Evolutionary conservation across 2,888 invertebrate species (phyloP).

Genomic region (Thalpophila matura): DNA sequence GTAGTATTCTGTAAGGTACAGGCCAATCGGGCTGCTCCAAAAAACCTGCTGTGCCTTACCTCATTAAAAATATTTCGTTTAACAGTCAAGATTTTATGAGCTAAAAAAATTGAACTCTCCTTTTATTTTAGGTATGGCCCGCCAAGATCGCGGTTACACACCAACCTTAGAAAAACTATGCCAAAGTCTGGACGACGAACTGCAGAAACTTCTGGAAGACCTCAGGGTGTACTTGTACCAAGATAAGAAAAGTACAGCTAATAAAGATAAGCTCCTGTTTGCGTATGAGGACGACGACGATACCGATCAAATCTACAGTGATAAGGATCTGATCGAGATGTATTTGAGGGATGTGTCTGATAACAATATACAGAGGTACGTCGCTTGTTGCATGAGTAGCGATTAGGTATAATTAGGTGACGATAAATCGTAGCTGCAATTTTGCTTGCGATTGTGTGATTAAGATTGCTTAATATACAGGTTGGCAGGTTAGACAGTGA

Average conservation of each 20-base stretch:
- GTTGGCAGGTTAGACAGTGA: no score
- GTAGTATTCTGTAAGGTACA: no score
- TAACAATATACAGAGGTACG: conserved; percentile 85
- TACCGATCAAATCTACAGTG: conserved; percentile 81
- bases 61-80: no score
- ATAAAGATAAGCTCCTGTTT: conserved; percentile 73
- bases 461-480: background rate
- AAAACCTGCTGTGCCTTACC: no score
- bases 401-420: conserved; percentile 25
- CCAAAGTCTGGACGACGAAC: conserved; percentile 91
- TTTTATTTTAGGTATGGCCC: conserved; percentile 88
- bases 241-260: conserved; percentile 76
- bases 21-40: no score
- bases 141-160: conserved; percentile 96
- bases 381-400: conserved; percentile 17
- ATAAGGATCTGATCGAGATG: conserved; percentile 86
- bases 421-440: background rate
- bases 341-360: conserved; percentile 89
- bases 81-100: no score
- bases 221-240: conserved; percentile 92
- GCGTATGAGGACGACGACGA: conserved; percentile 83
- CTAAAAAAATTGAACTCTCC: background rate
- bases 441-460: background rate
- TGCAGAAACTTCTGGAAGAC: conserved; percentile 92
- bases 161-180: conserved; percentile 93